Evolutionary conservation across 1,140 invertebrate species (phyloP).

Genomic region (Philaenus spumarius): DNA sequence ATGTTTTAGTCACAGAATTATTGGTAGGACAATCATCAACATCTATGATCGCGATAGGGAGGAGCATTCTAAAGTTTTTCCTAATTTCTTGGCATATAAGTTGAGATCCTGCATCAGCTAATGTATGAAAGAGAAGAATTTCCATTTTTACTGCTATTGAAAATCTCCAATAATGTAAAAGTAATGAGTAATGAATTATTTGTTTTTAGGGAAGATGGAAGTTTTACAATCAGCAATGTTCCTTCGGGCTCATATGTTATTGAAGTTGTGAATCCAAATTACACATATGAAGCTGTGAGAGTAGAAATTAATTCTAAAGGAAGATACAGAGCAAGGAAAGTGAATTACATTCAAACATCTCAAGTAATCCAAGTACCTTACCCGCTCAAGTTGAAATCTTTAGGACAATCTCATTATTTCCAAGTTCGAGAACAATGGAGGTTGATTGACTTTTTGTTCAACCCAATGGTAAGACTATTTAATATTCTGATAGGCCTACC

Average conservation of each 20-base stretch:
- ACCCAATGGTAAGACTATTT: conserved; percentile 70
- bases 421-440: conserved; percentile 92
- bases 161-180: too few relatives aligned
- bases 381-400: conserved; percentile 79
- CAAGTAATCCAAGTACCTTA: conserved; percentile 83
- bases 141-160: too few relatives aligned
- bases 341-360: conserved; percentile 91
- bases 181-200: not conserved
- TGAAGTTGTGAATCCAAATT: conserved; percentile 87
- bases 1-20: too few relatives aligned
- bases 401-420: conserved; percentile 83
- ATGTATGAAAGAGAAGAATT: too few relatives aligned
- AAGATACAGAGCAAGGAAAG: conserved; percentile 89
- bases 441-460: conserved; percentile 89
- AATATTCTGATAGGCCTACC: too few relatives aligned
- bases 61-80: too few relatives aligned
- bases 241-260: conserved; percentile 93
- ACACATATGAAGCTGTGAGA: conserved; percentile 82
- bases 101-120: too few relatives aligned
- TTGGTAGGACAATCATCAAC: too few relatives aligned
- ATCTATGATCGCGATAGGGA: too few relatives aligned
- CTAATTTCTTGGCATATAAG: too few relatives aligned
- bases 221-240: conserved; percentile 82
- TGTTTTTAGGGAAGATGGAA: conserved; percentile 77
- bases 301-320: conserved; percentile 96